Evolutionary conservation across 2,888 invertebrate species (phyloP).

Genomic region (Octodonta nipae): DNA sequence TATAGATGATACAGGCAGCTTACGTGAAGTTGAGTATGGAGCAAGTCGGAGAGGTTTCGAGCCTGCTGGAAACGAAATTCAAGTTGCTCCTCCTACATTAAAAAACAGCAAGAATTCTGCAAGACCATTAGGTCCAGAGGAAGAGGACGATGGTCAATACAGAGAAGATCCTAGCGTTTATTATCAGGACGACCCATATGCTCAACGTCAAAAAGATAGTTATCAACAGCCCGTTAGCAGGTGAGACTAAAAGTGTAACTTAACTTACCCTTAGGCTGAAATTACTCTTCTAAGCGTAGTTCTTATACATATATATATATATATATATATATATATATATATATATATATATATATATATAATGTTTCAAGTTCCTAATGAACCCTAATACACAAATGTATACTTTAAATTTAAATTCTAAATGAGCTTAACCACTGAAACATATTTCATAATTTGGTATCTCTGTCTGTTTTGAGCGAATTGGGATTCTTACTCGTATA

Average conservation of each 20-base stretch:
- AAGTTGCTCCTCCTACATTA: conserved; percentile 69
- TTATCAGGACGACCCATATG: conserved; percentile 47
- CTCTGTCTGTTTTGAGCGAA: too few species aligned
- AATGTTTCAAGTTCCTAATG: too few species aligned
- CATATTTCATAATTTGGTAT: too few species aligned
- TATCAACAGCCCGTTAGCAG: conserved; percentile 11
- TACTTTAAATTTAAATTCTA: too few species aligned
- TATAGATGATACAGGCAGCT: conserved; percentile 60
- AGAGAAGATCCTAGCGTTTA: conserved; percentile 71
- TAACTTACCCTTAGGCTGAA: neutral
- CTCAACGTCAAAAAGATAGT: conserved; percentile 14
- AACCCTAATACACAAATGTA: too few species aligned
- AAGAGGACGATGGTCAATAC: conserved; percentile 76
- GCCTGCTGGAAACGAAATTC: conserved; percentile 61
- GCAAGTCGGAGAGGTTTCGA: conserved; percentile 71
- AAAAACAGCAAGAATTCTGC: conserved; percentile 33
- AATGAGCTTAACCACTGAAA: too few species aligned
- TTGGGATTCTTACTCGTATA: too few species aligned
- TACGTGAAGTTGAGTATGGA: conserved; percentile 73
- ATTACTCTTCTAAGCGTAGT: too few species aligned
- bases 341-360: too few species aligned
- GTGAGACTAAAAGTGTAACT: conserved; percentile 1
- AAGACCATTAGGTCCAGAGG: conserved; percentile 43
- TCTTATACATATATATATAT: too few species aligned
- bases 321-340: too few species aligned